Base-by-base conservation (phyloP, 1,140 invertebrate species). In the Macrobrachium nipponense region DNA sequence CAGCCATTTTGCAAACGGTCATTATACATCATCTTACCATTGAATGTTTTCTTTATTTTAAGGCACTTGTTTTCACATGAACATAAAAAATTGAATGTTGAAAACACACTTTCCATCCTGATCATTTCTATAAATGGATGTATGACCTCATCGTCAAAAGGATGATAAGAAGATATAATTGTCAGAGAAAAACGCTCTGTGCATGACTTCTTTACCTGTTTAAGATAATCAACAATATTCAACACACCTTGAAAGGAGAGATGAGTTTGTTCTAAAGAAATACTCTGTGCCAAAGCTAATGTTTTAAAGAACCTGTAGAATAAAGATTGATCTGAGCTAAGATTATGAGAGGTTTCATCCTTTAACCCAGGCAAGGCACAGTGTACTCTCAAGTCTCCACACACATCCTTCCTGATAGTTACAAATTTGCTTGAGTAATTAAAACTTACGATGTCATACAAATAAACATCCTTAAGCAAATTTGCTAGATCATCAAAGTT, bases 111-210 rank as follows among this genome's bases (percentile, higher is more conserved):
- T 17, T 43, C 20, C 27, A 23, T 51, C 60, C 17, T 15, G 7
- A 64, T 61, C 18, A 12, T 18, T 36, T 14, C 62, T 61, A 15
- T 27, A 36, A 61, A 79, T 17, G 0, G 58, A 20, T 27, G 20
- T 23, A 43, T 18, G 60, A 15, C 8, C 60, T 36, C 27, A 1
- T 36, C 17, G 4, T 61, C 20, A 8, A 18, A 5, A 4, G n/a
- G 1, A 36, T 36, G 27, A 36, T 36, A 36, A 36, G 27, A 36
- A 18, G 81, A 82, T 14, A n/a, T 23, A 7, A 82, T 64, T 44
- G 81, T 82, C n/a, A 82, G 18, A 36, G 70, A 75, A 27, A 82
- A 82, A 58, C 70, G 81, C 17, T 82, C 81, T 12, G 23, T 12
- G 15, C 12, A 14, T 20, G 5, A 18, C 36, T 44, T 18, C 70